Evolutionary conservation across 2,797 vertebrate species (phyloP), one percentile per base, ranked within the genome.

Genomic region (Arrhamphus sclerolepis): DNA sequence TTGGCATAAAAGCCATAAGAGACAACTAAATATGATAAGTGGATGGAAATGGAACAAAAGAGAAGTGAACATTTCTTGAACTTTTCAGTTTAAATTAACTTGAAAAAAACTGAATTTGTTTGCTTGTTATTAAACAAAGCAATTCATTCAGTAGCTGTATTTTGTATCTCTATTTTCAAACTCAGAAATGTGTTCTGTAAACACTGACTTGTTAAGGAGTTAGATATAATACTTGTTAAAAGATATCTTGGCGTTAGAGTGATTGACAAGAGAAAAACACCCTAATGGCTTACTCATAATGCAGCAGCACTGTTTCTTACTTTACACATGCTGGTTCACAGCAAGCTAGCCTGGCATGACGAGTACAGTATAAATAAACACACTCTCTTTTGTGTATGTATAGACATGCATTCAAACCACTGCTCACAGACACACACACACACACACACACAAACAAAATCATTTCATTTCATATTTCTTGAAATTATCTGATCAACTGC

Each of bases 221-320:
- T 42, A 28, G 40, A 81, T 62, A 56, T 70, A 72, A 66, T 66
- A 51, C 53, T 68, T 75, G 74, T 88, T 88, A 6, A 82, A 86
- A 69, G 80, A 73, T 76, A 67, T 69, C 67, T 78, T 13, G 3
- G 70, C 68, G 68, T 71, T 57, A 55, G 9, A 19, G 31, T 89
- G 86, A 89, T 74, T 90, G 87, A 87, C 89, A 89, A 59, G 72
- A 73, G 72, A 72, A 80, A 84, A 84, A 88, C 76, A 72, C 44
- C 67, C 80, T 88, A 87, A 89, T 88, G 77, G 81, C 78, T 87
- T 74, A 72, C 74, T 75, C 71, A 77, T 81, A 82, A 83, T 87
- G 83, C 79, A 80, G 84, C 77, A 66, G 66, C n/a, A n/a, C n/a
- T 38, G 70, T 82, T 85, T 80, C 83, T 24, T 40, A 78, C 83